Base-by-base conservation (phyloP, 1,140 invertebrate genomes). In the Drepana arcuata region DNA sequence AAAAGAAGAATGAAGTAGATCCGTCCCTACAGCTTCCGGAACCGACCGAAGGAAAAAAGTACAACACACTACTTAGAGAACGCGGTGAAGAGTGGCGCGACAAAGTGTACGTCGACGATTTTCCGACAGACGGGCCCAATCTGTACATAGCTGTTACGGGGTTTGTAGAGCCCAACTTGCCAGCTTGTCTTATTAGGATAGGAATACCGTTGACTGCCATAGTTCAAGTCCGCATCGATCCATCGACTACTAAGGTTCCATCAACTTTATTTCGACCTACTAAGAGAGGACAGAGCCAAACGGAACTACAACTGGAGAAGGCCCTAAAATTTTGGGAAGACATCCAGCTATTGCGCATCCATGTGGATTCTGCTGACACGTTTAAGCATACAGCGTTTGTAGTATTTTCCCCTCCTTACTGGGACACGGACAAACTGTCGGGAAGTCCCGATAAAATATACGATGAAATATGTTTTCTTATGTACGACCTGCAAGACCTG, bases 71-170 rank as follows among this genome's bases (percentile, higher is more conserved):
- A 23, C 58, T 86, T 21, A 61, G 79, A 18, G 77, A 74, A 16
- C 62, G 84, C n/a, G 83, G 79, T 6, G 85, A 88, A 51, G 85
- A 87, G 45, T 86, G 85, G 85, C 73, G 81, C 35, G 82, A 86
- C 45, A 77, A 73, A 46, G 55, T 78, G 7, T 85, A 82, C 34
- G 54, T 85, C 1, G 83, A 86, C 37, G 86, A 87, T 34, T 84
- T 69, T 42, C 85, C 87, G 0, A 37, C 51, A 10, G 68, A 84
- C 27, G 85, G 86, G 11, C 84, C 86, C 0, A 79, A 86, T 48
- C 42, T 87, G 1, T 88, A 86, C 39, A 52, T 88, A 11, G 78
- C 85, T 12, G 41, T 88, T 2, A 84, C 82, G 0, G 85, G 85
- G 0, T 87, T 88, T 60, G 48, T 75, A 28, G 78, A 87, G 44